Base-by-base conservation (phyloP, 1,140 invertebrate species). In the Drosophila fuyamai region DNA sequence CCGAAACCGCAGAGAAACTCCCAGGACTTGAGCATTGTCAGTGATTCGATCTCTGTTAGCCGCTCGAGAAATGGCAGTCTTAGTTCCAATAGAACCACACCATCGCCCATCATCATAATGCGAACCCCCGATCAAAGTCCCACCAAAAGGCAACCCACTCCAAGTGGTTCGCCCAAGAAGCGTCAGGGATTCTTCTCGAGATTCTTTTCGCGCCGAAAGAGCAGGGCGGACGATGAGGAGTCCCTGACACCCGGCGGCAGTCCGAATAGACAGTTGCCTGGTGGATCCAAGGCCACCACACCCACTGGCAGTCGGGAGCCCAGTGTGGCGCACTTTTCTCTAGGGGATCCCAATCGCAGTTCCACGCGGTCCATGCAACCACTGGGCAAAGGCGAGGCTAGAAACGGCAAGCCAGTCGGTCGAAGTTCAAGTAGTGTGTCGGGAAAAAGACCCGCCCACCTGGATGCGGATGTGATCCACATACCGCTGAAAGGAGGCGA, bases 141-240 rank as follows among this genome's bases (percentile, higher is more conserved):
- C 79, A 88, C 91, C 76, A 91, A 94, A 85, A 84, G 90, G 67
- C 75, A 94, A 77, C 91, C 93, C 12, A 40, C 78, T 16, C 51
- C 82, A 2, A 73, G 46, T 14, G 78, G 61, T 73, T 94, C 43
- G 14, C 92, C 94, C 1, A 95, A 94, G 71, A 93, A 94, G 51
- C 95, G 95, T 55, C 93, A 94, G 16, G 94, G 94, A 14, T 92
- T 96, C 18, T 95, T 96, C 70, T 94, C 95, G 1, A 95, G 95
- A 71, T 79, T 96, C 3, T 96, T 96, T 54, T 93, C 94, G 73
- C 89, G 89, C 18, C 77, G 58, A 90, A 93, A 74, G 92, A 94
- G 83, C 80, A 93, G 50, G 92, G 53, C 66, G 27, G 80, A 90
- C 6, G 75, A 90, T 5, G 81, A 89, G 0, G 76, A 67, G 10